A percentile compares a stretch with the other conserved stretches of the same genome.
Conservation (phyloP, 2,797 vertebrate genomes). For the Antrozous pallidus region DNA sequence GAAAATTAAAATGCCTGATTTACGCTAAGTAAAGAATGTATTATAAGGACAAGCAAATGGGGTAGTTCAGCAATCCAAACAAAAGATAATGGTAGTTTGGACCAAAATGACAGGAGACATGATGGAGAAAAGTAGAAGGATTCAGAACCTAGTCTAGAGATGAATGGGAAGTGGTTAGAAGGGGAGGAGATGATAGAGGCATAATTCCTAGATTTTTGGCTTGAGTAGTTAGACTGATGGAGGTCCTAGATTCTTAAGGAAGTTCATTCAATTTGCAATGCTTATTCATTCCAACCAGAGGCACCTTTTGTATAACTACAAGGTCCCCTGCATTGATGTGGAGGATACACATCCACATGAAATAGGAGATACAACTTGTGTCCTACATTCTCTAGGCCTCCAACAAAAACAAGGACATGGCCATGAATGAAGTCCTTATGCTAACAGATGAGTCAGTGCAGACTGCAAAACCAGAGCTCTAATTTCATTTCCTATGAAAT, state of each 20-base stretch:
- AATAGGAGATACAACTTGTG: background rate
- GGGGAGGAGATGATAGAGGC: background rate
- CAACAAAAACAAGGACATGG: constrained; percentile 34
- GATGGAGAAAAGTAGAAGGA: background rate
- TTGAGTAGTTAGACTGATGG: background rate
- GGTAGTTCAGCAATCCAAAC: background rate
- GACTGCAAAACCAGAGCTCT: background rate
- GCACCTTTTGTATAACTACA: background rate
- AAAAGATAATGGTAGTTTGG: background rate
- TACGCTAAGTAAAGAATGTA: background rate
- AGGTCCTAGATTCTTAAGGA: background rate
- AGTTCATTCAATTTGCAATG: background rate
- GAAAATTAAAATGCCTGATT: background rate
- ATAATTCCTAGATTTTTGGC: background rate
- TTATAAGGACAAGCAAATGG: background rate
- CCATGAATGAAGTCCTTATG: background rate
- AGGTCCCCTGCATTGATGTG: background rate
- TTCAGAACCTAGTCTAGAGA: background rate
- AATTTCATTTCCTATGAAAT: constrained; percentile 48
- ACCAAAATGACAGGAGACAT: background rate
- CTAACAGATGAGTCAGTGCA: constrained; percentile 50
- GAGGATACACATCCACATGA: background rate
- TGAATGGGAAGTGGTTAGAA: background rate
- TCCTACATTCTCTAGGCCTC: background rate
- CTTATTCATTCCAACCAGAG: background rate